Conservation (phyloP, 2,797 vertebrate species). For the Lycodopsis pacificus region DNA sequence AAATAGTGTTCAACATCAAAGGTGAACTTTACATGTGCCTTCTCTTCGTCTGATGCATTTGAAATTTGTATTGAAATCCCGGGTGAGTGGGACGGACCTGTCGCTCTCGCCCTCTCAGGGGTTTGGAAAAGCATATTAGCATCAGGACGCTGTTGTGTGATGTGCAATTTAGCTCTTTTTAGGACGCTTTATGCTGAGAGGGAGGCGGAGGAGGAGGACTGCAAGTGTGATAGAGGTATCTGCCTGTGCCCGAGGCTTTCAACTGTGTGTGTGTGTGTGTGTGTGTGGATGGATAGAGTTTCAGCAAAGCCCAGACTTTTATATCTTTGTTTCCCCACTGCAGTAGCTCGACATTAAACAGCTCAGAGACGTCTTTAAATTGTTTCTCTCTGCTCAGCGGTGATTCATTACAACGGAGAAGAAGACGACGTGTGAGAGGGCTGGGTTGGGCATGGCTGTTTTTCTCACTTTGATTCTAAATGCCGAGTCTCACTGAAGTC, state of each 20-base stretch:
- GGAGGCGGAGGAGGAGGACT: constrained; percentile 42
- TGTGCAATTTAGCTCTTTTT: constrained; percentile 74
- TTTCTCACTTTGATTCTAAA: constrained; percentile 74
- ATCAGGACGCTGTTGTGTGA: constrained; percentile 63
- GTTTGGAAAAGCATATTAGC: constrained; percentile 62
- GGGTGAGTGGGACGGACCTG: constrained; percentile 28
- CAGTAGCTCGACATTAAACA: constrained; percentile 34
- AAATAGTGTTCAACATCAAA: constrained; percentile 67
- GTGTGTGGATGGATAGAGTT: constrained; percentile 16
- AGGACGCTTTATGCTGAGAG: constrained; percentile 35
- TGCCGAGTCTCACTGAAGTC: constrained; percentile 68
- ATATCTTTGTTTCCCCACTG: constrained; percentile 13
- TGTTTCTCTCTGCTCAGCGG: constrained; percentile 34
- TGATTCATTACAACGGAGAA: constrained; percentile 49
- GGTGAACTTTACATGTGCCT: constrained; percentile 41
- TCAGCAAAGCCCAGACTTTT: constrained; percentile 25
- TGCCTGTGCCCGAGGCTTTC: constrained; percentile 61
- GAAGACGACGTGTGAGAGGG: constrained; percentile 44
- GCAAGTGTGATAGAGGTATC: constrained; percentile 56
- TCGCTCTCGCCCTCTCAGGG: constrained; percentile 37
- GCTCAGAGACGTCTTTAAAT: constrained; percentile 21
- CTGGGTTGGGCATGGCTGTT: constrained; percentile 39
- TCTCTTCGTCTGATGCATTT: constrained; percentile 43
- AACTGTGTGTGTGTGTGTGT: constrained; percentile 18
- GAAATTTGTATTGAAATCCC: constrained; percentile 26